phyloP scores from a whole-genome alignment of 2,888 invertebrate species.

The Nymphalis c-album region DNA sequence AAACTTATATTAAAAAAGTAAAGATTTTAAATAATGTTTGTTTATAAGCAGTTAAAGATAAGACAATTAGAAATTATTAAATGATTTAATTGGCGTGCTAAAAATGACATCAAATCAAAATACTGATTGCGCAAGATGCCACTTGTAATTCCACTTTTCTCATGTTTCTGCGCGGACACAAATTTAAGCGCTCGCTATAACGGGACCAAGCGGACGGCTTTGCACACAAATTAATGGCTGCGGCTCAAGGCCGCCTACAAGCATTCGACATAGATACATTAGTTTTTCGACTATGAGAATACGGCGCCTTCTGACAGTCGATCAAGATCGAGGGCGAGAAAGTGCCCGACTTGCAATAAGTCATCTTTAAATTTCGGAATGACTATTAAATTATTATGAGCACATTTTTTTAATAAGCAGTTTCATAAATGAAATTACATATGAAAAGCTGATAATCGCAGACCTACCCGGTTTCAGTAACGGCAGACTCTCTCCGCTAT shows the following conservation, averaged over 20 bases:
- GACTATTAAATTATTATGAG: background rate
- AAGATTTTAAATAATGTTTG: too few species aligned
- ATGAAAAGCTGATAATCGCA: conserved; percentile 19
- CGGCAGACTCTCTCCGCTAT: conserved; percentile 55
- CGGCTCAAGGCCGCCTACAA: conserved; percentile 79
- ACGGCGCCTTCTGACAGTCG: conserved; percentile 67
- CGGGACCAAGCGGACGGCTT: conserved; percentile 71
- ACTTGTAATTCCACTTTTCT: conserved; percentile 17
- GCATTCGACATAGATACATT: conserved; percentile 80
- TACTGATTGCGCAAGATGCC: conserved; percentile 7
- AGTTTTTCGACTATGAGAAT: conserved; percentile 76
- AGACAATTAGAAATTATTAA: background rate
- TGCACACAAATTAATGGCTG: conserved; percentile 79
- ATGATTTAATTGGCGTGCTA: too few species aligned
- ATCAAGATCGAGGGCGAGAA: conserved; percentile 75
- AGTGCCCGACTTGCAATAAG: conserved; percentile 55
- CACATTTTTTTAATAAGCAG: background rate
- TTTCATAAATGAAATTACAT: conserved; percentile 12
- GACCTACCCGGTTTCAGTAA: conserved; percentile 50
- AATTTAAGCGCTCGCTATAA: conserved; percentile 71
- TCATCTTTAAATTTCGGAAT: conserved; percentile 8
- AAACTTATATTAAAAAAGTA: too few species aligned
- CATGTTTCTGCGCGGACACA: conserved; percentile 27
- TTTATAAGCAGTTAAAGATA: background rate
- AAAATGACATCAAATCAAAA: background rate